A percentile compares a stretch with the other conserved stretches of the same genome.
phyloP scores from a whole-genome alignment of 2,113 vertebrate genomes.

The Hippocampus abdominalis region DNA sequence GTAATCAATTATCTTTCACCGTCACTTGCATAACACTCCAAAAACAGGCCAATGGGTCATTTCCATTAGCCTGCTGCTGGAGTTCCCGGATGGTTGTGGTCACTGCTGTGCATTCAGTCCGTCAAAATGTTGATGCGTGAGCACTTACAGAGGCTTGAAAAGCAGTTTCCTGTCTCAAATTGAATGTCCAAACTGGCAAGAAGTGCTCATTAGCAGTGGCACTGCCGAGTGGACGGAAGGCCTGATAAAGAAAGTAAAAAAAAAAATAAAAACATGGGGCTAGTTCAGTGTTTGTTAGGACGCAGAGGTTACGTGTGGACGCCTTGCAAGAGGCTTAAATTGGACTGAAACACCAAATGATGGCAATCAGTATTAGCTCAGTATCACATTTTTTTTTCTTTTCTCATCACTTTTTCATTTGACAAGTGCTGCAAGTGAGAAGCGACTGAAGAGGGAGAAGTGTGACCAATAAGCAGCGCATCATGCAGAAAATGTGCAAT shows the following conservation, averaged over 20 bases:
- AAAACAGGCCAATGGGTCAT: conserved; percentile 29
- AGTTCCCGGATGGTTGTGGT: conserved; percentile 31
- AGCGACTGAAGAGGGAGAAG: conserved; percentile 43
- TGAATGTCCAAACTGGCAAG: conserved; percentile 3
- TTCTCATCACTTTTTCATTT: conserved; percentile 41
- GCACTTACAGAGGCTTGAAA: conserved; percentile 11
- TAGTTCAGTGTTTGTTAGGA: conserved; percentile 3
- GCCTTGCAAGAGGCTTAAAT: not conserved
- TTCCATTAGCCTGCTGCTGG: conserved; percentile 32
- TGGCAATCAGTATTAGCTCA: conserved; percentile 15
- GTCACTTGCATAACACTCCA: conserved; percentile 12
- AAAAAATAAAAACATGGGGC: conserved; percentile 1
- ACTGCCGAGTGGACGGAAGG: conserved; percentile 8
- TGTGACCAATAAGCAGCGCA: conserved; percentile 71
- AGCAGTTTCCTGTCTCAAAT: conserved; percentile 38
- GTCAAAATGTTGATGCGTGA: conserved; percentile 25
- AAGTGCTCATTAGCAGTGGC: conserved; percentile 13
- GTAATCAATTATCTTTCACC: conserved; percentile 35
- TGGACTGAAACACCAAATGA: conserved; percentile 13
- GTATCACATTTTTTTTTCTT: conserved; percentile 19
- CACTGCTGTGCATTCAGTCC: conserved; percentile 23
- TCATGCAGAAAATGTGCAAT: conserved; percentile 78
- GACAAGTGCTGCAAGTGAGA: conserved; percentile 57
- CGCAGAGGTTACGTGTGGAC: conserved; percentile 11
- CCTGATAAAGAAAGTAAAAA: not conserved